Evolutionary conservation across 1,140 invertebrate species (phyloP).

Genomic region (Popillia japonica): DNA sequence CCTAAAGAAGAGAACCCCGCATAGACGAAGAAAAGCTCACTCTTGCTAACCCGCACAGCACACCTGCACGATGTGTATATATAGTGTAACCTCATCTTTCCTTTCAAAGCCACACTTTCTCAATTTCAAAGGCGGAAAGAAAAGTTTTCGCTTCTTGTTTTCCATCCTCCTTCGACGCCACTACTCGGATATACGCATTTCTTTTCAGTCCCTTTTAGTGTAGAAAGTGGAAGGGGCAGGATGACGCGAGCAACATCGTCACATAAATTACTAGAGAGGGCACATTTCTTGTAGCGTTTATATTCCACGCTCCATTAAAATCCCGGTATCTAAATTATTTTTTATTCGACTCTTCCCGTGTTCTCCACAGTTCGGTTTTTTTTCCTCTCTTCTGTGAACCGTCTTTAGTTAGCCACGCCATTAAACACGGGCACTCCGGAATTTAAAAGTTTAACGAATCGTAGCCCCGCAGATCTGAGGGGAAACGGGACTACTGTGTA

Average conservation of each 20-base stretch:
- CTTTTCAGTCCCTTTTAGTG: neutral
- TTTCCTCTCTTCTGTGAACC: neutral
- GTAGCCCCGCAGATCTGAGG: neutral
- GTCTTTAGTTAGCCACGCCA: conserved; percentile 10
- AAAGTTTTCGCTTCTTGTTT: neutral
- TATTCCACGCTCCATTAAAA: conserved; percentile 33
- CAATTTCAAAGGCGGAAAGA: neutral
- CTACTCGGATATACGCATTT: neutral
- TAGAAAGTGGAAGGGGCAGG: neutral
- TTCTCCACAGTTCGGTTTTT: too few species aligned
- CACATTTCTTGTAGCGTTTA: conserved; percentile 11
- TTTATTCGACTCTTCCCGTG: conserved; percentile 1
- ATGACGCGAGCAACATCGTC: too few species aligned
- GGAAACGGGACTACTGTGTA: neutral
- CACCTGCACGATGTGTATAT: neutral
- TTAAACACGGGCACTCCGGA: neutral
- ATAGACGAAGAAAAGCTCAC: neutral
- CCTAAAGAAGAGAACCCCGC: neutral
- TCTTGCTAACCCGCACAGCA: neutral
- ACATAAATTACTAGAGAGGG: conserved; percentile 23
- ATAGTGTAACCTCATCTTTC: neutral
- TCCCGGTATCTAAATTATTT: conserved; percentile 31
- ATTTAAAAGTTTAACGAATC: conserved; percentile 29
- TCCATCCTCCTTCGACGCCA: neutral
- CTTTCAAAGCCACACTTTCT: neutral